Base-by-base conservation (phyloP, 2,888 invertebrate genomes). In the Seira musarum region DNA sequence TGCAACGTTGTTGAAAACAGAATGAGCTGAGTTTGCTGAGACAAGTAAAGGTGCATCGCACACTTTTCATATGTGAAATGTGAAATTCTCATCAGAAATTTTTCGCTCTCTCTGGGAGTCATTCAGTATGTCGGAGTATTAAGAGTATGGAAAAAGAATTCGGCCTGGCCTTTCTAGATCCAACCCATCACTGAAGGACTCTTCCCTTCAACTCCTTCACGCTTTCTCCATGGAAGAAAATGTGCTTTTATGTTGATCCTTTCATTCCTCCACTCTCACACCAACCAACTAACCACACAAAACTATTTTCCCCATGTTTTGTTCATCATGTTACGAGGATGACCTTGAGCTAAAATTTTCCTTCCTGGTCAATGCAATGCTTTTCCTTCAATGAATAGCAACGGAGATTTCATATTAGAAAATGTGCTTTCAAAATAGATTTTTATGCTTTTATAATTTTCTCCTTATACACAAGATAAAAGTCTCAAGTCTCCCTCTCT, bases 301-400 rank as follows among this genome's bases (percentile, higher is more conserved):
- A 8, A 70, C 69, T 70, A 53, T 19, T 53, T 53, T 53, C 13
- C 49, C 69, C 21, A 17, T 30, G 30, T 30, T 30, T 30, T 2
- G 2, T 30, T 5, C 30, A 30, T 30, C 30, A 30, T 30, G 30
- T 57, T 15, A 25, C 63, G 66, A 60, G 22, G 49, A 30, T 67
- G 74, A 30, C 74, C 74, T 74, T 74, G 74, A 67, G 74, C 74
- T 74, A 66, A 74, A 74, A 74, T 67, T 67, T 30, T 30, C 8
- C 61, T 63, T 74, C 74, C 67, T 74, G 66, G 74, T 74, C 61
- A 67, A 67, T 74, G 74, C 74, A 61, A 67, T 49, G 24, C 46
- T 30, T 30, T 30, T 8, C 30, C 30, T 30, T 30, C 30, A 30
- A 30, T 30, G 30, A 30, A 30, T 5, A 5, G 30, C n/a, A n/a